Evolutionary conservation across 1,140 invertebrate species (phyloP).

Genomic region (Drosophila persimilis): DNA sequence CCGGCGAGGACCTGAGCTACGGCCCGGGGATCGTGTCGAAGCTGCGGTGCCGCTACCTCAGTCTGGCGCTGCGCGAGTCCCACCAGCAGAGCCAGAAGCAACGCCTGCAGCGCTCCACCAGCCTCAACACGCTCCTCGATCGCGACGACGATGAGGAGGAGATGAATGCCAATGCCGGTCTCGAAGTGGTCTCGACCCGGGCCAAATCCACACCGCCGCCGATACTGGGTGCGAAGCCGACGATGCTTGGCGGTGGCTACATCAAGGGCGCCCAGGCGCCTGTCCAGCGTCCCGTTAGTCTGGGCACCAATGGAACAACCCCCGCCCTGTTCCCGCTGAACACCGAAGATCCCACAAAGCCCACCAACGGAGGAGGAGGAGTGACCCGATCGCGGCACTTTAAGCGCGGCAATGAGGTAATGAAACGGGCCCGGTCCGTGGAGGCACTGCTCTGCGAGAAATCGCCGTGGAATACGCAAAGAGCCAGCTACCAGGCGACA

Average conservation of each 20-base stretch:
- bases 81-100: slow-evolving; percentile 86
- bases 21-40: slow-evolving; percentile 96
- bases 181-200: slow-evolving; percentile 11
- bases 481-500: slow-evolving; percentile 26
- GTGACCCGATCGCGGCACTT: slow-evolving; percentile 69
- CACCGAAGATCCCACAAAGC: slow-evolving; percentile 6
- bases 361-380: slow-evolving; percentile 16
- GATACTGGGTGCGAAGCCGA: slow-evolving; percentile 58
- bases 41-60: slow-evolving; percentile 92
- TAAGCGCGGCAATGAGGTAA: slow-evolving; percentile 81
- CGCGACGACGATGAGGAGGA: slow-evolving; percentile 84
- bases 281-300: slow-evolving; percentile 37
- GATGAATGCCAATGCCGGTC: slow-evolving; percentile 29
- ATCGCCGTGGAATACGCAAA: slow-evolving; percentile 69
- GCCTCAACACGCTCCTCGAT: slow-evolving; percentile 92
- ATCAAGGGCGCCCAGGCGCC: slow-evolving; percentile 40
- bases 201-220: slow-evolving; percentile 49
- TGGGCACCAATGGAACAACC: slow-evolving; percentile 34
- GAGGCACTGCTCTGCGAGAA: slow-evolving; percentile 89
- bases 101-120: slow-evolving; percentile 89
- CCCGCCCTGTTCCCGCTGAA: neutral
- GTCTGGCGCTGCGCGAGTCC: slow-evolving; percentile 89
- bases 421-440: slow-evolving; percentile 93
- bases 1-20: slow-evolving; percentile 91
- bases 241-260: slow-evolving; percentile 32